These are phyloP conservation scores for Poeciliopsis paucimaculata DNA, from an alignment of 2,797 vertebrate genomes.

Conservation along the genomic window DNA sequence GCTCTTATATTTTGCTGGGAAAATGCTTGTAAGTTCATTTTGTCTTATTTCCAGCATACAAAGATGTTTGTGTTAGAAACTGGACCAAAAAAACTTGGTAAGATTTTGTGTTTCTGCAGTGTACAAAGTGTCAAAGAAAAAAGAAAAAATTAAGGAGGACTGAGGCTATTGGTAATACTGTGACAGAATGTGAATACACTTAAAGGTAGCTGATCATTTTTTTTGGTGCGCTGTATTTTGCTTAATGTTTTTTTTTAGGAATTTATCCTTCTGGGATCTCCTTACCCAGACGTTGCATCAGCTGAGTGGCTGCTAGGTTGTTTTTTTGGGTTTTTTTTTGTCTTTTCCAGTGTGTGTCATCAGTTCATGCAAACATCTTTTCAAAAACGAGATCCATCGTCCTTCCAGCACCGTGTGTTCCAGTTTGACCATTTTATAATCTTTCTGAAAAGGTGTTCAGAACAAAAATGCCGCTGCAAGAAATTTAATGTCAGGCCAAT, in stretches of 20 bases:
- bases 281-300: not conserved
- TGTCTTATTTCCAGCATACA: too few relatives aligned
- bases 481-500: not conserved
- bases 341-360: not conserved
- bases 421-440: not conserved
- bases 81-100: too few relatives aligned
- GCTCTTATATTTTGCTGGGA: too few relatives aligned
- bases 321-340: not conserved
- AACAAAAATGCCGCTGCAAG: constrained; percentile 1
- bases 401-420: not conserved
- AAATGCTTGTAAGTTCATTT: too few relatives aligned
- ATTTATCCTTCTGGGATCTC: not conserved
- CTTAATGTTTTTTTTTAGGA: not conserved
- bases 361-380: not conserved
- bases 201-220: not conserved
- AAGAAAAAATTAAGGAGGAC: not conserved
- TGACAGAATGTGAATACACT: not conserved
- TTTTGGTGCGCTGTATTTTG: not conserved
- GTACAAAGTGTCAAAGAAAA: constrained; percentile 10
- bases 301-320: not conserved
- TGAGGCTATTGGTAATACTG: not conserved
- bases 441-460: not conserved
- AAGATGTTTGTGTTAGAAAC: too few relatives aligned
- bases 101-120: too few relatives aligned
- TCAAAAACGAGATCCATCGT: not conserved